These are phyloP conservation scores for Rhodeus uyekii DNA, from an alignment of 2,797 vertebrate species.

Conservation along the genomic window DNA sequence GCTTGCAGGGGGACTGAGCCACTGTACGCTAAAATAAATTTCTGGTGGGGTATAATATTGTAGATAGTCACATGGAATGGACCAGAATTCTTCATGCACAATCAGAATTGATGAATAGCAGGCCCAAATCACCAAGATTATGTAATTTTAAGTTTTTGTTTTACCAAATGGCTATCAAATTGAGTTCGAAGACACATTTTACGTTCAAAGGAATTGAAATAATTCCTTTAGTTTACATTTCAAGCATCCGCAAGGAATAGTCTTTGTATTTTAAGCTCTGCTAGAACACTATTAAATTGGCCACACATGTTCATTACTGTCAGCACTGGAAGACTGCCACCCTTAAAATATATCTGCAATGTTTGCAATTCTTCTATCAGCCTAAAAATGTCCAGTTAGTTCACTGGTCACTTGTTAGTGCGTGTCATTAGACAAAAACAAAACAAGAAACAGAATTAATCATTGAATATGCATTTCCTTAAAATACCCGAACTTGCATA, in stretches of 20 bases:
- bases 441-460: not conserved
- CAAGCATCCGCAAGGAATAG: not conserved
- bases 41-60: conserved; percentile 66
- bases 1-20: conserved; percentile 25
- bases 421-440: not conserved
- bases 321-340: conserved; percentile 39
- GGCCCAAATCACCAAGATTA: not conserved
- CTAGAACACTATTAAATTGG: conserved; percentile 39
- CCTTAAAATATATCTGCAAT: conserved; percentile 62
- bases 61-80: conserved; percentile 62
- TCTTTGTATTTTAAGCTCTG: not conserved
- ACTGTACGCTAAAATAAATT: conserved; percentile 65
- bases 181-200: not conserved
- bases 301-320: conserved; percentile 54
- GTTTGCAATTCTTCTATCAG: conserved; percentile 48
- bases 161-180: not conserved
- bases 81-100: conserved; percentile 53
- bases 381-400: conserved; percentile 36
- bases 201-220: not conserved
- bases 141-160: not conserved
- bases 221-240: not conserved
- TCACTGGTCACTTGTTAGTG: conserved; percentile 22
- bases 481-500: not conserved
- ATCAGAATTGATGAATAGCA: not conserved
- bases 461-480: not conserved